These are phyloP conservation scores for Cotesia chilonis DNA, from an alignment of 1,140 invertebrate species.

Conservation along the genomic window DNA sequence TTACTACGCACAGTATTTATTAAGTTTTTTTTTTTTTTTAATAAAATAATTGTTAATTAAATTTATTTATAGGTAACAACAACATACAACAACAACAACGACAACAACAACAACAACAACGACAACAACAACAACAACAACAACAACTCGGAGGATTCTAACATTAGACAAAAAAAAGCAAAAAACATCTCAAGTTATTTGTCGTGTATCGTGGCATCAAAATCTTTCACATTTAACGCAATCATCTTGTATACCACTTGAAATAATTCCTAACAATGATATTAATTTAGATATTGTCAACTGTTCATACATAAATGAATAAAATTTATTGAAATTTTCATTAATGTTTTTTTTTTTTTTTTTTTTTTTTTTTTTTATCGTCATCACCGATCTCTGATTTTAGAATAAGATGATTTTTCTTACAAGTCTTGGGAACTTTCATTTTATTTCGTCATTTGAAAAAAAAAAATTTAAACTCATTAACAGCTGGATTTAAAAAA, in stretches of 20 bases:
- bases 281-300: too few relatives aligned
- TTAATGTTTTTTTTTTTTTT: background rate
- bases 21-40: background rate
- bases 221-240: background rate
- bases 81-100: background rate
- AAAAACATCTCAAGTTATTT: conserved; percentile 29
- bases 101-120: background rate
- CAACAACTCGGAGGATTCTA: conserved; percentile 16
- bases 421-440: too few relatives aligned
- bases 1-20: conserved; percentile 11
- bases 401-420: too few relatives aligned
- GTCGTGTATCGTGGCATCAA: conserved; percentile 37
- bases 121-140: background rate
- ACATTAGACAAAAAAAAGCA: conserved; percentile 21
- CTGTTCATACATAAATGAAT: background rate
- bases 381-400: too few relatives aligned
- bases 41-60: background rate
- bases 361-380: background rate
- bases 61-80: background rate
- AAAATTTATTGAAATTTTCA: background rate
- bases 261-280: background rate
- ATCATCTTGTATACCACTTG: background rate
- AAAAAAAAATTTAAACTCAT: background rate
- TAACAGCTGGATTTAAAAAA: background rate
- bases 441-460: too few relatives aligned